Conservation (phyloP, 2,888 invertebrate species). For the Sarcophaga variegata region DNA sequence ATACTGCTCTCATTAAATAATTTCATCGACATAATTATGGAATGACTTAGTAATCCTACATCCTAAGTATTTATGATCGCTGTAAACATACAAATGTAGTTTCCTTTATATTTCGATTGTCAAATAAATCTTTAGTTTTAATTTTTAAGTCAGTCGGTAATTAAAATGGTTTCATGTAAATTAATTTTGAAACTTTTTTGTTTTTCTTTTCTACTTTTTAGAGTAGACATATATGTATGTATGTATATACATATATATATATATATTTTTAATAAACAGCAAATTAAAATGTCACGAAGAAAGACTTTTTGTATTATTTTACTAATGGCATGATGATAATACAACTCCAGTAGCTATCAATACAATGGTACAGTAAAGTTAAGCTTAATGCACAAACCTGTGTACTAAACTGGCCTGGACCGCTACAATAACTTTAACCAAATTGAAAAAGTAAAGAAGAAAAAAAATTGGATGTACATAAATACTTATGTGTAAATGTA, state of each 20-base stretch:
- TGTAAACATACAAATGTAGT: no score
- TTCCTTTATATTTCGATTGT: background rate
- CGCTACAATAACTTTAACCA: slow-evolving; percentile 33
- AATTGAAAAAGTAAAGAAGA: slow-evolving; percentile 2
- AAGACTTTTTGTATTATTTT: slow-evolving; percentile 31
- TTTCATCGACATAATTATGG: no score
- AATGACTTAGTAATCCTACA: no score
- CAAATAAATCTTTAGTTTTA: background rate
- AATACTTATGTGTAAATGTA: background rate
- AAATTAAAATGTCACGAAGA: slow-evolving; percentile 62
- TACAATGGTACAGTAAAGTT: background rate
- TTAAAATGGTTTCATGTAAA: slow-evolving; percentile 32
- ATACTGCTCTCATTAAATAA: no score
- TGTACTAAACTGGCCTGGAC: slow-evolving; percentile 16
- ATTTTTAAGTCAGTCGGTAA: background rate
- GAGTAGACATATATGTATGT: no score
- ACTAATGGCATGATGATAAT: slow-evolving; percentile 32
- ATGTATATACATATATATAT: no score
- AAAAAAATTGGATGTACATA: slow-evolving; percentile 26
- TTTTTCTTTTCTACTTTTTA: slow-evolving; percentile 5
- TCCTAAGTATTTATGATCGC: no score
- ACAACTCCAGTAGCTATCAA: slow-evolving; percentile 11
- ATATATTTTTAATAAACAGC: slow-evolving; percentile 40
- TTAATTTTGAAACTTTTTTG: slow-evolving; percentile 24
- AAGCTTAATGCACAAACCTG: background rate